Conservation (phyloP, 2,888 invertebrate species). For the Rapana venosa region DNA sequence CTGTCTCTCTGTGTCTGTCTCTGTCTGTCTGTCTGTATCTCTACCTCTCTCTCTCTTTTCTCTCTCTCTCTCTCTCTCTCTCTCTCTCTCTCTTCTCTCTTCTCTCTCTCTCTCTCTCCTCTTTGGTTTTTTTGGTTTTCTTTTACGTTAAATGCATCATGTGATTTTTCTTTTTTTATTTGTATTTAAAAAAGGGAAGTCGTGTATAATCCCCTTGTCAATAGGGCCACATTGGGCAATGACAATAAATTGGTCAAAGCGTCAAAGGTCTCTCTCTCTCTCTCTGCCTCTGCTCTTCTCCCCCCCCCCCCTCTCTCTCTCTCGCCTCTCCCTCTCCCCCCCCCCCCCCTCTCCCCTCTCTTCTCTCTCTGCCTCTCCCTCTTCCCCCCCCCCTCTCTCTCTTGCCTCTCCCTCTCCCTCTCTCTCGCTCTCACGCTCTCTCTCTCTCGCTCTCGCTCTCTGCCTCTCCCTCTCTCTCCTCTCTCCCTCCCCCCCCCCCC, state of each 20-base stretch:
- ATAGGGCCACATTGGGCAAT: too few relatives aligned
- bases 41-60: neutral
- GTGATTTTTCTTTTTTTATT: too few relatives aligned
- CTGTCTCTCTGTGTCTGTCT: neutral
- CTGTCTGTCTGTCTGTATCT: neutral
- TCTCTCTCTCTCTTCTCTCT: neutral
- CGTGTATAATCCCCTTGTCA: too few relatives aligned
- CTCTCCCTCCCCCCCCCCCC: neutral
- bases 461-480: conserved; percentile 24
- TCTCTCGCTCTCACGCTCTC: neutral
- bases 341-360: neutral
- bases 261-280: neutral
- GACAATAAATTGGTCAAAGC: too few relatives aligned
- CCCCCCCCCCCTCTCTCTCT: too few relatives aligned
- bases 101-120: conserved; percentile 10
- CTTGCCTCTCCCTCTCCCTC: neutral
- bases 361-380: neutral
- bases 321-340: neutral
- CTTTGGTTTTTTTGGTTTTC: too few relatives aligned
- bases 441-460: conserved; percentile 20
- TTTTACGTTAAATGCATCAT: too few relatives aligned
- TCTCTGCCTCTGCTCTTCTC: neutral
- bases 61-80: neutral
- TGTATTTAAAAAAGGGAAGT: too few relatives aligned
- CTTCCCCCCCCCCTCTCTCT: neutral